Evolutionary conservation across 2,113 vertebrate genomes (phyloP).

Genomic region (Sclerurus mexicanus): DNA sequence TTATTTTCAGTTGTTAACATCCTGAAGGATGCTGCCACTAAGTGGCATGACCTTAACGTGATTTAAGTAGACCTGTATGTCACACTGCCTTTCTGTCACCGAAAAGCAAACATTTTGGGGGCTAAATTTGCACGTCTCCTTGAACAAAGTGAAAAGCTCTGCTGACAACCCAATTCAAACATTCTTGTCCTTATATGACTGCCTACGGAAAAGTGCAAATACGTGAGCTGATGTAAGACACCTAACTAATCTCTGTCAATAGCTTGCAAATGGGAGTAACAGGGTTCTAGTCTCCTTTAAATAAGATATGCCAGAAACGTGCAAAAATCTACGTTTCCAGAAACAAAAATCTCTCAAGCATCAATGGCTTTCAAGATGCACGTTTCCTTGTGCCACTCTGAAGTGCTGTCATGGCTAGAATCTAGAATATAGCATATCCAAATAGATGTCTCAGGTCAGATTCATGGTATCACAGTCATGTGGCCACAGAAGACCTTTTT

Average conservation of each 20-base stretch:
- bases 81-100: neutral
- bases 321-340: neutral
- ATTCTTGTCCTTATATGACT: neutral
- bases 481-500: neutral
- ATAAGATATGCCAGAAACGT: neutral
- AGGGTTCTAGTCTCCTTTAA: neutral
- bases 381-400: neutral
- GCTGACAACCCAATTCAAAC: neutral
- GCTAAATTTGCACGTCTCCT: neutral
- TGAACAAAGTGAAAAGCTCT: neutral
- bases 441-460: accelerated
- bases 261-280: neutral
- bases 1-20: conserved; percentile 5
- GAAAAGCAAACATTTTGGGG: neutral
- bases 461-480: neutral
- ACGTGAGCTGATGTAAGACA: neutral
- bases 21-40: conserved; percentile 18
- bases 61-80: conserved; percentile 10
- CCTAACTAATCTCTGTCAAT: neutral
- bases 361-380: neutral
- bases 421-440: neutral
- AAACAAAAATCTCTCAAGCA: neutral
- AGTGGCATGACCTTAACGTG: neutral
- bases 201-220: neutral
- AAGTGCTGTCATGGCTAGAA: neutral